phyloP scores from a whole-genome alignment of 2,113 vertebrate genomes.

The Mandrillus leucophaeus region DNA sequence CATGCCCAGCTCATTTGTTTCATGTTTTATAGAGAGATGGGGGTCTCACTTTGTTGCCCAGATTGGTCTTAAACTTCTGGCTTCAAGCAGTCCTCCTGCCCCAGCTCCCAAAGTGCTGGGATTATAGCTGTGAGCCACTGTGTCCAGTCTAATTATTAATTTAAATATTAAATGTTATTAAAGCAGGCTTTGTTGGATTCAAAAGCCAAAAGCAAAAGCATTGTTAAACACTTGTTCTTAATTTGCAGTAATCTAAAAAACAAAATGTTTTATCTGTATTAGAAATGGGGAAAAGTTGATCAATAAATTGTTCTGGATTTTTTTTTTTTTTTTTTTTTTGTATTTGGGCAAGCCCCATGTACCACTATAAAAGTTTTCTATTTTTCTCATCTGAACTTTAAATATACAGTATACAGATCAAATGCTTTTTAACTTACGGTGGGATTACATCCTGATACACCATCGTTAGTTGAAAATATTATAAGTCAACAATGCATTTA shows the following conservation, averaged over 20 bases:
- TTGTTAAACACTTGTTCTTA: slow-evolving; percentile 23
- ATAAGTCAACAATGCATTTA: not conserved
- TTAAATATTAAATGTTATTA: not conserved
- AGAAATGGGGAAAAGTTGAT: not conserved
- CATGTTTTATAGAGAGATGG: no score
- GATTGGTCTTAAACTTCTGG: no score
- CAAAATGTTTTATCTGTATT: not conserved
- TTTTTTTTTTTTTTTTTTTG: not conserved
- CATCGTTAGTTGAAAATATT: not conserved
- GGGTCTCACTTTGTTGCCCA: no score
- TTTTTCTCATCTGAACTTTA: slow-evolving; percentile 19
- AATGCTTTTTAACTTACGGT: not conserved
- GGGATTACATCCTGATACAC: not conserved
- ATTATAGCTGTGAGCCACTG: no score
- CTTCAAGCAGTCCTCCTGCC: no score
- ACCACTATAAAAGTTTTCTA: not conserved
- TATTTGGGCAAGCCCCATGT: not conserved
- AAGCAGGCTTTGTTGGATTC: not conserved
- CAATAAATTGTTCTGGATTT: not conserved
- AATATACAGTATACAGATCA: not conserved
- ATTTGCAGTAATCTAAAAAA: slow-evolving; percentile 39
- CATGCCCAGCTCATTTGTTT: no score
- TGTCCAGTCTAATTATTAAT: no score
- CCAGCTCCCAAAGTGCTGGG: no score
- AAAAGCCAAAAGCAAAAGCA: slow-evolving; percentile 31